Evolutionary conservation across 2,888 invertebrate genomes (phyloP).

Genomic region (Drosophila ustulata): DNA sequence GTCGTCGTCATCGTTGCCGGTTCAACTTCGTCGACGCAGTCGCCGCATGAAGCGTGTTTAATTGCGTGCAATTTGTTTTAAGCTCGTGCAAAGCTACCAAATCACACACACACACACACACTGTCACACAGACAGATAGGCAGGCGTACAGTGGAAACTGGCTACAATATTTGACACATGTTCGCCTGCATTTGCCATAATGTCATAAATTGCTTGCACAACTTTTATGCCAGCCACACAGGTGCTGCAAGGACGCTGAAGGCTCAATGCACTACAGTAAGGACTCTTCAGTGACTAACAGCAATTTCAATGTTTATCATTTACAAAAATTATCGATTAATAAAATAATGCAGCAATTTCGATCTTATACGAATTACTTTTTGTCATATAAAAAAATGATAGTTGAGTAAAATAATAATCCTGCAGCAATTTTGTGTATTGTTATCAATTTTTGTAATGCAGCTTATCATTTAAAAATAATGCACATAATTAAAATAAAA

Average conservation of each 20-base stretch:
- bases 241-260: neutral
- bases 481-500: too few species aligned
- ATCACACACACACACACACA: conserved; percentile 22
- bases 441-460: too few species aligned
- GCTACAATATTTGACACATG: neutral
- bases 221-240: neutral
- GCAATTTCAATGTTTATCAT: too few species aligned
- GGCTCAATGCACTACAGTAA: neutral
- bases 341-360: too few species aligned
- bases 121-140: conserved; percentile 3
- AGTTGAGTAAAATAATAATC: too few species aligned
- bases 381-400: too few species aligned
- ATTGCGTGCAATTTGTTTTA: conserved; percentile 76
- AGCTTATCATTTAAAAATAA: too few species aligned
- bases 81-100: conserved; percentile 66
- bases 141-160: conserved; percentile 15
- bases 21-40: conserved; percentile 22
- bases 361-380: too few species aligned
- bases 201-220: neutral
- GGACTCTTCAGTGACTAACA: neutral
- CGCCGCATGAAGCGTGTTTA: conserved; percentile 71
- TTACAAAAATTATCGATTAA: too few species aligned
- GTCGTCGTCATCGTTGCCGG: conserved; percentile 15
- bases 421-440: too few species aligned
- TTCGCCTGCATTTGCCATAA: neutral